Base-by-base conservation (phyloP, 2,797 vertebrate species). In the Pantherophis alleghaniensis region DNA sequence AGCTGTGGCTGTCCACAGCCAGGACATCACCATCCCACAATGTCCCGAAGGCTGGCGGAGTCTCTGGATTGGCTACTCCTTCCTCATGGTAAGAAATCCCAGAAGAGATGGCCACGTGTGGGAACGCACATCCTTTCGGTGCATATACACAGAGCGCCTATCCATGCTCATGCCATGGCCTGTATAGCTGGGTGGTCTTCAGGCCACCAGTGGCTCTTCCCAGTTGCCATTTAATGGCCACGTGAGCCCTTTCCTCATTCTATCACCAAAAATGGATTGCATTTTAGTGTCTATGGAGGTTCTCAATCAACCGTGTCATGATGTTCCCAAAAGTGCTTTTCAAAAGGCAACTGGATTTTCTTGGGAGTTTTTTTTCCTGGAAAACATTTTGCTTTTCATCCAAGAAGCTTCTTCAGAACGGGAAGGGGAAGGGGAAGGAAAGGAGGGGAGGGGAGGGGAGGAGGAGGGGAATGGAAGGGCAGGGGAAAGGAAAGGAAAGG, bases 11-110 rank as follows among this genome's bases (percentile, higher is more conserved):
- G 98, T 99, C 92, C 99, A 99, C 97, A 99, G 99, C 96, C 99
- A 99, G 97, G 99, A 99, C 91, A 94, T 97, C 94, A 98, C 94
- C 96, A 99, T 99, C 96, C 99, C 99, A 0, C 97, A 96, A 93
- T 99, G 99, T 86, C 99, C 99, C 0, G 94, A 94, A 0, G 99
- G 99, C 12, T 99, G 99, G 99, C 98, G 98, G 95, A 99, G 99
- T 95, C 98, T 99, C 6, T 99, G 99, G 99, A 99, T 99, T 2
- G 99, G 99, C 86, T 99, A 99, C 95, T 99, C 99, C 87, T 99
- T 99, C 97, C 98, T 99, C 57, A 99, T 99, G 99, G 99, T 99
- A 96, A 97, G 97, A 55, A 22, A 42, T n/a, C 14, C 5, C 11
- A 4, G 20, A n/a, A 83, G 79, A 42, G 79, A 47, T 20, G 2